Base-by-base conservation (phyloP, 1,140 invertebrate genomes). In the Homarus americanus region DNA sequence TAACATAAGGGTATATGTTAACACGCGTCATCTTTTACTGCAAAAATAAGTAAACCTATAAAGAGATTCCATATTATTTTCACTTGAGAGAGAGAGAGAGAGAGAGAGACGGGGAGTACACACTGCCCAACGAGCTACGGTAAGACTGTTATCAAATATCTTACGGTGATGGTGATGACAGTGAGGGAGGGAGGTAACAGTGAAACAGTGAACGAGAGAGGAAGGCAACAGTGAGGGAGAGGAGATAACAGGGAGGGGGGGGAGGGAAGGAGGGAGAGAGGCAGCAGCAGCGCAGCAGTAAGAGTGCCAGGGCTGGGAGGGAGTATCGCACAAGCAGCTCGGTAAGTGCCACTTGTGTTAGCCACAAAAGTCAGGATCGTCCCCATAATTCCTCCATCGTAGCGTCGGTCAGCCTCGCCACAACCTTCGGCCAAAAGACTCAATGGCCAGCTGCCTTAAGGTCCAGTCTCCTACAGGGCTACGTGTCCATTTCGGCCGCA, bases 201-300 rank as follows among this genome's bases (percentile, higher is more conserved):
- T 28, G 72, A 75, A 38, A 75, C 15, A 76, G 36, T 12, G 75
- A 76, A 40, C n/a, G n/a, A 79, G 76, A 44, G 40, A 44, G 76
- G 32, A 24, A 53, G n/a, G 5, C 12, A 7, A 15, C 53, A 80
- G 41, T 28, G 78, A 80, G 41, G 36, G 78, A 80, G 41, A 53
- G 78, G 34, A 41, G 53, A 24, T 49, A n/a, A 80, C 41, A 53
- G 78, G 28, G 78, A 80, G 78, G 36, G 78, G 53, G 53, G 41
- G 34, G 41, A 80, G 78, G 53, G 78, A 78, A 44, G 28, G 75
- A 78, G 38, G 44, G n/a, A n/a, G n/a, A n/a, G n/a, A n/a, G n/a
- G n/a, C n/a, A n/a, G n/a, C n/a, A n/a, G n/a, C n/a, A n/a, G n/a
- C n/a, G n/a, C n/a, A n/a, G n/a, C n/a, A n/a, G n/a, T n/a, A n/a